Evolutionary conservation across 1,140 invertebrate genomes (phyloP).

Genomic region (Helicorthomorpha holstii): DNA sequence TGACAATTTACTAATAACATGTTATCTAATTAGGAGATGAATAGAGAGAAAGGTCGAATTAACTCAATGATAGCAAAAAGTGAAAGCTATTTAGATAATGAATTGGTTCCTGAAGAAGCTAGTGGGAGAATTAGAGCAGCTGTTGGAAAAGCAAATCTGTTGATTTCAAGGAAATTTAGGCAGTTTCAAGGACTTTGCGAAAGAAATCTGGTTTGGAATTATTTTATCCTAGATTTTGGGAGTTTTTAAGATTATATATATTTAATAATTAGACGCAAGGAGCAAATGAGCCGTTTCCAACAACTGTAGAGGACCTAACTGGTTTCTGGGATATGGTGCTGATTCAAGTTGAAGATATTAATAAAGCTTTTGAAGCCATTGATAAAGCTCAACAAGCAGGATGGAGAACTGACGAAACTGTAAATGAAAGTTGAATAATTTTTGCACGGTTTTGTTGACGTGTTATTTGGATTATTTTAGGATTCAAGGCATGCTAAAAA

Average conservation of each 20-base stretch:
- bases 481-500: constrained; percentile 12
- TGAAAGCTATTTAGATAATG: constrained; percentile 43
- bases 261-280: constrained; percentile 36
- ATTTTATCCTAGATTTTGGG: constrained; percentile 1
- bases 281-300: constrained; percentile 62
- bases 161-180: constrained; percentile 82
- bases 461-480: neutral
- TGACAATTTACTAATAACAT: neutral
- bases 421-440: neutral
- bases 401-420: constrained; percentile 8
- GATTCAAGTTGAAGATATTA: constrained; percentile 66
- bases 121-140: constrained; percentile 67
- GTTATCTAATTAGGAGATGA: constrained; percentile 38
- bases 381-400: constrained; percentile 29
- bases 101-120: constrained; percentile 48
- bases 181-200: constrained; percentile 77
- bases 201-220: constrained; percentile 52
- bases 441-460: neutral
- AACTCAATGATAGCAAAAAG: constrained; percentile 43
- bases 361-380: constrained; percentile 59
- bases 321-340: constrained; percentile 97
- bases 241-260: neutral
- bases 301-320: constrained; percentile 69
- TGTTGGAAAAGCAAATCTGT: constrained; percentile 71
- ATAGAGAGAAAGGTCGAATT: constrained; percentile 48